Conservation (phyloP, 2,888 invertebrate genomes). For the Andrena dorsata region DNA sequence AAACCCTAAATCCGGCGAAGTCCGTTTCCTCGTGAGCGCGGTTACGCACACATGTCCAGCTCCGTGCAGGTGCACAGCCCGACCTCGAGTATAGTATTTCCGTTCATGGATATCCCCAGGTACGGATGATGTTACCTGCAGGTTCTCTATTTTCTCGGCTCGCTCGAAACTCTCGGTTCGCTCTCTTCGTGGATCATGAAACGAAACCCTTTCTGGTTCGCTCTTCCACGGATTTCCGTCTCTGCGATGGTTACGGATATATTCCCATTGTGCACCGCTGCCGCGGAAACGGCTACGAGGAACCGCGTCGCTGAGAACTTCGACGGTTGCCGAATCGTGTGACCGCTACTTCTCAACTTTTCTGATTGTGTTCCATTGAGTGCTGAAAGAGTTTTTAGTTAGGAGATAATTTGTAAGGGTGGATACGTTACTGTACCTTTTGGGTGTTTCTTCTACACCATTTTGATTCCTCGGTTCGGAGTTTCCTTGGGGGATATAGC, state of each 20-base stretch:
- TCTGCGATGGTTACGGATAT: slow-evolving; percentile 37
- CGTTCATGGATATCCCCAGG: slow-evolving; percentile 73
- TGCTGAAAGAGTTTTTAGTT: too few relatives aligned
- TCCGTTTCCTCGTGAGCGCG: slow-evolving; percentile 36
- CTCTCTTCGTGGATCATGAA: slow-evolving; percentile 67
- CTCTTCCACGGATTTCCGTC: slow-evolving; percentile 67
- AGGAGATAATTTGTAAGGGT: too few relatives aligned
- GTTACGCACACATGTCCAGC: slow-evolving; percentile 7
- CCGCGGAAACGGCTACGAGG: slow-evolving; percentile 38
- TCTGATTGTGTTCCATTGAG: too few relatives aligned
- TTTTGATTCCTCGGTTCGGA: too few relatives aligned
- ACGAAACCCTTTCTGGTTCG: slow-evolving; percentile 62
- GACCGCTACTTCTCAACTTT: too few relatives aligned
- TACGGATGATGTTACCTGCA: slow-evolving; percentile 76
- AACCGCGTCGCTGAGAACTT: slow-evolving; percentile 46
- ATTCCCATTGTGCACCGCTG: slow-evolving; percentile 38
- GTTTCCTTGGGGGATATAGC: too few relatives aligned
- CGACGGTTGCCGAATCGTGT: background rate
- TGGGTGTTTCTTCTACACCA: too few relatives aligned
- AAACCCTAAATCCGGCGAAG: slow-evolving; percentile 52
- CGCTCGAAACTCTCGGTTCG: slow-evolving; percentile 57
- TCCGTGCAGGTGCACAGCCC: slow-evolving; percentile 53
- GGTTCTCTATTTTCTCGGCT: slow-evolving; percentile 66
- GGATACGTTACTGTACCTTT: too few relatives aligned
- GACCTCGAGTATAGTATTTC: slow-evolving; percentile 76